Evolutionary conservation across 2,888 invertebrate species (phyloP).

Genomic region (Erpobdella octoculata): DNA sequence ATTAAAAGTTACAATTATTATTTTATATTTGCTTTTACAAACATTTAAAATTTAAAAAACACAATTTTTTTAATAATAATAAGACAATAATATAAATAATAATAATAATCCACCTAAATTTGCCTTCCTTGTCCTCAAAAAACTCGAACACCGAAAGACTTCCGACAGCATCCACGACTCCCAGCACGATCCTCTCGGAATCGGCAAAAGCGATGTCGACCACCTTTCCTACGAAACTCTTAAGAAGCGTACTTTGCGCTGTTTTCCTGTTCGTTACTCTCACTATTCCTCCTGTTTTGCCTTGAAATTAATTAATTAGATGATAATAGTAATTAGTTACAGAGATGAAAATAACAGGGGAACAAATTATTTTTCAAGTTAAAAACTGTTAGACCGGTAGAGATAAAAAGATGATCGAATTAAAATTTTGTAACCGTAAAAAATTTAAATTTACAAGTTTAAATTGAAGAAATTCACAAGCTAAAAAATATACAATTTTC

Average conservation of each 20-base stretch:
- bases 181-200: slow-evolving; percentile 67
- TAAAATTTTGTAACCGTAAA: not conserved
- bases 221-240: slow-evolving; percentile 79
- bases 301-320: slow-evolving; percentile 39
- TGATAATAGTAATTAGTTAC: not conserved
- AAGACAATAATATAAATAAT: no score
- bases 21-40: not conserved
- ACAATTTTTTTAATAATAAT: no score
- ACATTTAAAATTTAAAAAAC: no score
- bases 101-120: slow-evolving; percentile 50
- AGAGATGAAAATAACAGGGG: not conserved
- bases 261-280: slow-evolving; percentile 72
- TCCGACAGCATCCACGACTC: slow-evolving; percentile 77
- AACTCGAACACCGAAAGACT: slow-evolving; percentile 64
- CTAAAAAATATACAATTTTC: no score
- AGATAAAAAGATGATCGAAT: not conserved
- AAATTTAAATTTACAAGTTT: not conserved
- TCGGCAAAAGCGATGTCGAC: slow-evolving; percentile 84
- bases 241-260: slow-evolving; percentile 70
- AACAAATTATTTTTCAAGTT: no score
- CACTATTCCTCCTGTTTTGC: slow-evolving; percentile 60
- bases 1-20: not conserved
- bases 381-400: no score
- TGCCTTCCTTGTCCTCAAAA: slow-evolving; percentile 42
- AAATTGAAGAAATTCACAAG: no score